Base-by-base conservation (phyloP, 2,113 vertebrate genomes). In the Echinops telfairi region DNA sequence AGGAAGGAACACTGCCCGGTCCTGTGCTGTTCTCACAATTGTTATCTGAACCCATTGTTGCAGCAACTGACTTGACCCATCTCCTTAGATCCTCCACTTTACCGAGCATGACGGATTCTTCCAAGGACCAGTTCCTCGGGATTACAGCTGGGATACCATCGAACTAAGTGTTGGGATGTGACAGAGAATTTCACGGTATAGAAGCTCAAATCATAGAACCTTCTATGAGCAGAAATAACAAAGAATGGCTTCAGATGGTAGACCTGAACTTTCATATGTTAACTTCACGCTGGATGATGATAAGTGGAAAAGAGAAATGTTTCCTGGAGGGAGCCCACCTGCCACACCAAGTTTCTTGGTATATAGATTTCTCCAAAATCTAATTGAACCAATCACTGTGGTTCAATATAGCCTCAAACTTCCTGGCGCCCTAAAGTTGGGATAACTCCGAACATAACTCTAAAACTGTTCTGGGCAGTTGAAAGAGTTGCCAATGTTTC, bases 401-500 rank as follows among this genome's bases (percentile, higher is more conserved):
- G 25, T 43, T 87, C 20, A 70, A 31, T 47, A 38, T 71, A 47
- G 25, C 0, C 6, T 62, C 36, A 91, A 20, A 90, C 43, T 66
- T 2, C 31, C 3, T 15, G 0, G 1, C 36, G 58, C 64, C 84
- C 68, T 23, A 15, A 23, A 62, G 66, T 10, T 11, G 0, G 33
- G 60, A 20, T 11, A 92, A 70, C 79, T 82, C 66, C 92, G 9
- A 12, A 76, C n/a, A 10, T 2, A 43, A 19, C 53, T 96, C 80
- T 91, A 68, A 93, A 70, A 75, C 86, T 81, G 88, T n/a, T 66
- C 80, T 27, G 2, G 27, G 53, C 70, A 71, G 70, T 88, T 68
- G 71, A 4, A 77, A 83, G 17, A 95, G 82, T 95, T 31, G 47
- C 62, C 58, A 95, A 78, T 92, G 92, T 73, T 83, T 85, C 3